phyloP scores from a whole-genome alignment of 1,140 invertebrate genomes.

The Acromyrmex charruanus region DNA sequence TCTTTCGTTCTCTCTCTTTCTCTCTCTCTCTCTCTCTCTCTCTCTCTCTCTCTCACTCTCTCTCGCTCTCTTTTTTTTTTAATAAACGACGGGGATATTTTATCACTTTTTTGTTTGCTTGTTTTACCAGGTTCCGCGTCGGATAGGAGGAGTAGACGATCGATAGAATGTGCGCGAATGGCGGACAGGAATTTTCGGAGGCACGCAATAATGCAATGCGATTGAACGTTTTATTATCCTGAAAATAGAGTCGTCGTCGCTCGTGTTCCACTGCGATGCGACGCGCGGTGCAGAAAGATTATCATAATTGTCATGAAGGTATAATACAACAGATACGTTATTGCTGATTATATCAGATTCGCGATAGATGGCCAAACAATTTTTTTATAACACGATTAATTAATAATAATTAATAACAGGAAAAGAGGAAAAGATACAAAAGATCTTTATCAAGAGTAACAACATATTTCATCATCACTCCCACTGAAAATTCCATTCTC shows the following conservation, averaged over 20 bases:
- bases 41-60: background rate
- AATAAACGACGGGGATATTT: slow-evolving; percentile 61
- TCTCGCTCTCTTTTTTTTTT: slow-evolving; percentile 10
- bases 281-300: slow-evolving; percentile 47
- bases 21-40: background rate
- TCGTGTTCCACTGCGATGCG: slow-evolving; percentile 15
- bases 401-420: background rate
- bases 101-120: slow-evolving; percentile 62
- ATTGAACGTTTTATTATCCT: slow-evolving; percentile 54
- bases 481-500: slow-evolving; percentile 8
- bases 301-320: slow-evolving; percentile 66
- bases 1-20: background rate
- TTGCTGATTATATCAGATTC: slow-evolving; percentile 49
- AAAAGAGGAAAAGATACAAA: background rate
- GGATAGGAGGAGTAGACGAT: slow-evolving; percentile 47
- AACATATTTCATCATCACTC: background rate
- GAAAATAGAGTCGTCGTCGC: slow-evolving; percentile 38
- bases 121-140: slow-evolving; percentile 25
- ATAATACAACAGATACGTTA: slow-evolving; percentile 62
- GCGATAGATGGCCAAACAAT: slow-evolving; percentile 33
- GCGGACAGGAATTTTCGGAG: slow-evolving; percentile 61
- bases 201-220: slow-evolving; percentile 56
- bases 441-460: background rate
- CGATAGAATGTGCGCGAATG: slow-evolving; percentile 57
- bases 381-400: slow-evolving; percentile 41